Conservation (phyloP, 2,888 invertebrate species). For the Isoperla grammatica region DNA sequence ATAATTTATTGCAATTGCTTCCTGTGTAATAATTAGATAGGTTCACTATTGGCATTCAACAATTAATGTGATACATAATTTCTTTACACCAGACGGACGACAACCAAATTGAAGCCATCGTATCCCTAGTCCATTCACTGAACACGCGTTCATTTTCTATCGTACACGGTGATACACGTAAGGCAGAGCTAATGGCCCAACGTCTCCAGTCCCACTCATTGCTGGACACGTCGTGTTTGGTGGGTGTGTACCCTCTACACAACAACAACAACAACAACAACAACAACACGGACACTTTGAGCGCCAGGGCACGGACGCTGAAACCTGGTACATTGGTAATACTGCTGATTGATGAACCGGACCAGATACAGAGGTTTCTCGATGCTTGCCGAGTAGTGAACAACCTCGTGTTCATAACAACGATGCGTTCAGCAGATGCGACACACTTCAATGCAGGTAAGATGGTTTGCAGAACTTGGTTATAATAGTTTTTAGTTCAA, state of each 20-base stretch:
- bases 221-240: conserved; percentile 17
- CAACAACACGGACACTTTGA: conserved; percentile 12
- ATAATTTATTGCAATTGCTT: too few species aligned
- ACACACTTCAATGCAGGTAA: conserved; percentile 19
- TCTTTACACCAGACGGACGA: background rate
- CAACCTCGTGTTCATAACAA: conserved; percentile 22
- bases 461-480: background rate
- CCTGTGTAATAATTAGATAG: too few species aligned
- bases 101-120: conserved; percentile 11
- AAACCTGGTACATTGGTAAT: conserved; percentile 24
- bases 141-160: conserved; percentile 21
- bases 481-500: background rate
- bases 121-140: conserved; percentile 4
- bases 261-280: conserved; percentile 13
- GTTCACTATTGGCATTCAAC: too few species aligned
- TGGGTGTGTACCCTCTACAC: conserved; percentile 19
- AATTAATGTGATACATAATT: too few species aligned
- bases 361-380: conserved; percentile 22
- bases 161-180: conserved; percentile 21
- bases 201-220: conserved; percentile 20
- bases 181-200: conserved; percentile 20
- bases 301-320: conserved; percentile 13
- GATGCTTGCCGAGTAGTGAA: conserved; percentile 16
- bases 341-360: conserved; percentile 22
- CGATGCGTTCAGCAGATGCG: conserved; percentile 11